phyloP scores from a whole-genome alignment of 2,113 vertebrate genomes.

The Apteryx mantelli region DNA sequence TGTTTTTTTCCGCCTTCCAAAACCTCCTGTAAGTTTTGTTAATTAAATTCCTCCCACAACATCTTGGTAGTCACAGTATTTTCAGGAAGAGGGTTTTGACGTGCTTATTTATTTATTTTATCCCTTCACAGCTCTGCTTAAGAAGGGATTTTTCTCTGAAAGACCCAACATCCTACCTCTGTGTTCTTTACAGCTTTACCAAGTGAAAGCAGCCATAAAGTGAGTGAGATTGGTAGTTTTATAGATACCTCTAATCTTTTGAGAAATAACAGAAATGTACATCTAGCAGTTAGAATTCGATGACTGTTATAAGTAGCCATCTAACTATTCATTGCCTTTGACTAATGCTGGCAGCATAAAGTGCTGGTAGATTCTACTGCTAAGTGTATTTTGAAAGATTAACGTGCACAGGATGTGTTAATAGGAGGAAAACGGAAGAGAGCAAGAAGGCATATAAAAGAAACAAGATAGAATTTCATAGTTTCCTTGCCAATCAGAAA shows the following conservation, averaged over 20 bases:
- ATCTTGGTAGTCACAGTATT: not conserved
- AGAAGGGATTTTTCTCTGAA: not conserved
- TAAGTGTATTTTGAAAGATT: not conserved
- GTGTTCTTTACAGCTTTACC: not conserved
- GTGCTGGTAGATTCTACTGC: not conserved
- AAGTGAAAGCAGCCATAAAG: not conserved
- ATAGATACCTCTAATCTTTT: not conserved
- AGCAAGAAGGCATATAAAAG: not conserved
- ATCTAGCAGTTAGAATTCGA: not conserved
- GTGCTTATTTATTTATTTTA: not conserved
- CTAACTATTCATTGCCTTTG: not conserved
- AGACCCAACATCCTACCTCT: not conserved
- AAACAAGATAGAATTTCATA: not conserved
- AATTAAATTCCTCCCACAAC: not conserved
- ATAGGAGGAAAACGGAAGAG: not conserved
- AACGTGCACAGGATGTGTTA: not conserved
- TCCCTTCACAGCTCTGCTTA: not conserved
- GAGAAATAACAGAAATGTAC: not conserved
- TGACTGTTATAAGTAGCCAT: not conserved
- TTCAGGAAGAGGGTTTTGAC: not conserved
- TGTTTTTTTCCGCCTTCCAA: not conserved
- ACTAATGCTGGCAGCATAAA: not conserved
- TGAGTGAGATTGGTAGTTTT: not conserved
- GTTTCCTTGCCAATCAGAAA: conserved; percentile 40
- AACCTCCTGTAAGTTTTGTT: not conserved